Evolutionary conservation across 1,140 invertebrate species (phyloP).

Genomic region (Drosophila punjabiensis): DNA sequence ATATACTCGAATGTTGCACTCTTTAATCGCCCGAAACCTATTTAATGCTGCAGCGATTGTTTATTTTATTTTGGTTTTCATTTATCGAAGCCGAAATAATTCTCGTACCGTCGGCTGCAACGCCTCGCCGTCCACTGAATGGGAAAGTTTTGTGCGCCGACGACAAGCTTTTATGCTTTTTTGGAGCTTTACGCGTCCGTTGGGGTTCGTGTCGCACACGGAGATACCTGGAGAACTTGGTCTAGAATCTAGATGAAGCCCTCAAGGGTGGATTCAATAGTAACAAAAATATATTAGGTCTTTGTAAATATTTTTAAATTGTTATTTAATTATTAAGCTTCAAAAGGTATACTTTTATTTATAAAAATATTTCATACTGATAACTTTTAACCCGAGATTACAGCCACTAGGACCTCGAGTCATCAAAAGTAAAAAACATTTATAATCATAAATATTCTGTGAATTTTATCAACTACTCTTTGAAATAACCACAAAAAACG

Average conservation of each 20-base stretch:
- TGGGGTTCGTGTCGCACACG: background rate
- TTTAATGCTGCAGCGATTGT: conserved; percentile 33
- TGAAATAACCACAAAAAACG: background rate
- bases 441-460: background rate
- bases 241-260: background rate
- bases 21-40: conserved; percentile 10
- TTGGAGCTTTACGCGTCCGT: conserved; percentile 12
- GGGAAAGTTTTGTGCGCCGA: conserved; percentile 2
- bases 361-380: background rate
- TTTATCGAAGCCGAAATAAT: conserved; percentile 21
- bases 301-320: background rate
- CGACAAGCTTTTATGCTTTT: conserved; percentile 49
- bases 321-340: background rate
- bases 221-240: conserved; percentile 9
- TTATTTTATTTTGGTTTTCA: conserved; percentile 26
- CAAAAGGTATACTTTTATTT: background rate
- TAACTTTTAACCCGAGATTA: conserved; percentile 5
- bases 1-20: conserved; percentile 23
- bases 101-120: conserved; percentile 43
- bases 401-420: background rate
- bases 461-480: background rate
- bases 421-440: background rate
- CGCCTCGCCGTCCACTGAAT: conserved; percentile 51
- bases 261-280: background rate
- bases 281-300: background rate